Evolutionary conservation across 1,140 invertebrate genomes (phyloP).

Genomic region (Apocrypta bakeri): DNA sequence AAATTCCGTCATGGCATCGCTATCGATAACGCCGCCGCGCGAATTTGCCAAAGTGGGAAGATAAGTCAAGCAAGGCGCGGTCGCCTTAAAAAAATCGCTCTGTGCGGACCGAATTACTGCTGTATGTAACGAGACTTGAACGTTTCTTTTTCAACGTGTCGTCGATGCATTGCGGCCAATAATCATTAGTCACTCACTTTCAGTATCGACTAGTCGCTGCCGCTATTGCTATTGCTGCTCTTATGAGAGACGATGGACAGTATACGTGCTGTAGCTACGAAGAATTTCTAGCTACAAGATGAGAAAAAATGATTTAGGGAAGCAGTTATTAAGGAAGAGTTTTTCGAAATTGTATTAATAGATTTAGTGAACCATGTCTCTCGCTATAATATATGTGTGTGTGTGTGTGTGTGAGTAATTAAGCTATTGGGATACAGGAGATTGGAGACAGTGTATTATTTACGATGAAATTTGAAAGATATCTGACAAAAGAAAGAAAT

Average conservation of each 20-base stretch:
- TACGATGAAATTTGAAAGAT: no score
- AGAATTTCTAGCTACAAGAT: neutral
- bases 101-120: neutral
- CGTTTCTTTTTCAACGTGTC: constrained; percentile 19
- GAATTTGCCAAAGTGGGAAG: constrained; percentile 18
- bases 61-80: constrained; percentile 45
- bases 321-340: no score
- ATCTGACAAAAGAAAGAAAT: no score
- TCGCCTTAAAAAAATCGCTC: constrained; percentile 5
- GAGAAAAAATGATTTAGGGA: neutral
- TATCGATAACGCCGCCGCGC: constrained; percentile 15
- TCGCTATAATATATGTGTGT: no score
- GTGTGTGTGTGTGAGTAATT: no score
- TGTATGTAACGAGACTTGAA: constrained; percentile 7
- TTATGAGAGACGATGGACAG: neutral
- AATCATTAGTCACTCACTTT: constrained; percentile 68
- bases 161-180: constrained; percentile 55
- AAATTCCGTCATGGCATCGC: constrained; percentile 15
- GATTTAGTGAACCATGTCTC: no score
- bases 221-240: constrained; percentile 20
- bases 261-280: neutral
- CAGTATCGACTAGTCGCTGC: constrained; percentile 60
- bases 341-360: no score
- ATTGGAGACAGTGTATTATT: no score
- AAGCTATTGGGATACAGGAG: no score